Conservation (phyloP, 2,888 invertebrate species). For the Euphydryas editha region DNA sequence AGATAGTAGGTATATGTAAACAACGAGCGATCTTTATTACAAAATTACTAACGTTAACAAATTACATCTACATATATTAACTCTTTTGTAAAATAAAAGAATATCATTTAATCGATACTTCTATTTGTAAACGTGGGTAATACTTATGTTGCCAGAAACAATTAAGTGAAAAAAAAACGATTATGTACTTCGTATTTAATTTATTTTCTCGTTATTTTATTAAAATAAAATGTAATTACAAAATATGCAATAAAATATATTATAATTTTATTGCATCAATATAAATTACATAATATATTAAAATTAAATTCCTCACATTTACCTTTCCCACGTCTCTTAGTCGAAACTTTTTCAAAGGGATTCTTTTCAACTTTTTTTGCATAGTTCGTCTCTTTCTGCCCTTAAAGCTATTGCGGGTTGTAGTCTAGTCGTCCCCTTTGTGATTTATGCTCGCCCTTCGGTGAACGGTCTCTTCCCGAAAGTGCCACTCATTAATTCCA, state of each 20-base stretch:
- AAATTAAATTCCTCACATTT: background rate
- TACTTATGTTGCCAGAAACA: too few species aligned
- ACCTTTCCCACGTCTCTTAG: conserved; percentile 28
- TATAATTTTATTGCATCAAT: too few species aligned
- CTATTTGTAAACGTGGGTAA: too few species aligned
- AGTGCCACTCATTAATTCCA: conserved; percentile 71
- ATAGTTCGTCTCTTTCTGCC: conserved; percentile 59
- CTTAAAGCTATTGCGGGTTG: conserved; percentile 46
- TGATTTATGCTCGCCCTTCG: conserved; percentile 72
- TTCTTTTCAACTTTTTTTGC: conserved; percentile 62
- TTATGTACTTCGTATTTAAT: too few species aligned
- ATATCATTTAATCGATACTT: too few species aligned
- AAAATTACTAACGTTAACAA: too few species aligned
- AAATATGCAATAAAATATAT: too few species aligned
- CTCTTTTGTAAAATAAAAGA: too few species aligned
- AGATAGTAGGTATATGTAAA: conserved; percentile 18
- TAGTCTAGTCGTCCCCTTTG: conserved; percentile 67
- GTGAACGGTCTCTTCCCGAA: conserved; percentile 63
- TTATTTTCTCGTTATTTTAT: too few species aligned
- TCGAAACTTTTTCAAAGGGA: conserved; percentile 46
- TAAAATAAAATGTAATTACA: too few species aligned
- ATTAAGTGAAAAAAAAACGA: too few species aligned
- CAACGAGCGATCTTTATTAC: background rate
- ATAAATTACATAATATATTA: background rate
- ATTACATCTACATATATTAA: too few species aligned